phyloP scores from a whole-genome alignment of 2,888 invertebrate genomes.

The Crioceris asparagi region DNA sequence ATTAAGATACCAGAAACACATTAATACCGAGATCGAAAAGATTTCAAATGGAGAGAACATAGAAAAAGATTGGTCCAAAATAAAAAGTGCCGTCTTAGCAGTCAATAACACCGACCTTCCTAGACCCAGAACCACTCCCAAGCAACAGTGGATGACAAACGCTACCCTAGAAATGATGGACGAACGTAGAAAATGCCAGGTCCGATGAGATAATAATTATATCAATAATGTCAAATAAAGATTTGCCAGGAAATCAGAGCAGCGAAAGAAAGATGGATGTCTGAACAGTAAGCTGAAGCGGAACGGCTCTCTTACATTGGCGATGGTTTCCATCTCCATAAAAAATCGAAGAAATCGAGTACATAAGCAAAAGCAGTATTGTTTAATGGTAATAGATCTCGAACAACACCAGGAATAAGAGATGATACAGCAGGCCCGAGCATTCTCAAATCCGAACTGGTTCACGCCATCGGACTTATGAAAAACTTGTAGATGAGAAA shows the following conservation, averaged over 20 bases:
- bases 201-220: not conserved
- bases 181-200: not conserved
- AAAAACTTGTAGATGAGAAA: too few species aligned
- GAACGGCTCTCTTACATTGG: not conserved
- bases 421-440: too few species aligned
- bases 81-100: constrained; percentile 1
- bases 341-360: too few species aligned
- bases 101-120: constrained; percentile 2
- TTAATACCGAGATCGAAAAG: constrained; percentile 1
- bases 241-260: constrained; percentile 2
- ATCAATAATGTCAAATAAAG: not conserved
- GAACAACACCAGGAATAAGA: too few species aligned
- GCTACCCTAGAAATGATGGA: not conserved
- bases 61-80: constrained; percentile 1
- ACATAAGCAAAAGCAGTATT: too few species aligned
- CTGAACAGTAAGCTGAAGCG: not conserved
- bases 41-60: not conserved
- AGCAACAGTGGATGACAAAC: not conserved
- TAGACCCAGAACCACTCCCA: not conserved
- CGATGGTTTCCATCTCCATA: constrained; percentile 2
- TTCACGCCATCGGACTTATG: too few species aligned
- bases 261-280: constrained; percentile 1
- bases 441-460: too few species aligned
- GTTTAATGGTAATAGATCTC: too few species aligned
- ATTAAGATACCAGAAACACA: not conserved